Conservation (phyloP, 2,113 vertebrate genomes). For the Gallinago undulata region DNA sequence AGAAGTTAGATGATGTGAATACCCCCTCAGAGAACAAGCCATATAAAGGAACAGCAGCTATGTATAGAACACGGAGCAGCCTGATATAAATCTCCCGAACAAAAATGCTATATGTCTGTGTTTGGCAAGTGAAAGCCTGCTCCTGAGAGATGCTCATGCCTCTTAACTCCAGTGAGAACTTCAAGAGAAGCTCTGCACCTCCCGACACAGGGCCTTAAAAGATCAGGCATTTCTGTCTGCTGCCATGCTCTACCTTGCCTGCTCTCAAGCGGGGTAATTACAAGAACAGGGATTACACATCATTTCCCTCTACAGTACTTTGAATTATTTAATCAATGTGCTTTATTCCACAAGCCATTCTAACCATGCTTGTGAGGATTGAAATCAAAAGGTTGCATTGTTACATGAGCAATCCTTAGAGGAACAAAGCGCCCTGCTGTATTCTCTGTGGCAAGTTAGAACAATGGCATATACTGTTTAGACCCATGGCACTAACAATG, state of each 20-base stretch:
- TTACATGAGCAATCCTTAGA: conserved; percentile 2
- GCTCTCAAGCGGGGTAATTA: not conserved
- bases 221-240: not conserved
- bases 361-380: not conserved
- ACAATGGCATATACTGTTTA: conserved; percentile 27
- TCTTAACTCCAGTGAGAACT: not conserved
- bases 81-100: not conserved
- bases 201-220: not conserved
- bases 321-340: conserved; percentile 25
- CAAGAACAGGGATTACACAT: conserved; percentile 11
- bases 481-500: conserved; percentile 17
- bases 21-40: not conserved
- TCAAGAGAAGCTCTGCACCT: not conserved
- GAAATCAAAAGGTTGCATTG: conserved; percentile 8
- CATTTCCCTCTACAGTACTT: conserved; percentile 3
- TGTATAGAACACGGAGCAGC: not conserved
- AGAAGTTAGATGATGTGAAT: not conserved
- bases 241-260: not conserved
- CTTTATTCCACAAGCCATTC: conserved; percentile 10
- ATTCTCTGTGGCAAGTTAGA: not conserved
- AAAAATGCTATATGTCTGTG: conserved; percentile 17
- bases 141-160: not conserved
- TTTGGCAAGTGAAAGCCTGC: not conserved
- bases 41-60: not conserved
- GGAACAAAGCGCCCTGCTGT: not conserved